Evolutionary conservation across 2,797 vertebrate genomes (phyloP).

Genomic region (Gymnoscopelus microlampas): DNA sequence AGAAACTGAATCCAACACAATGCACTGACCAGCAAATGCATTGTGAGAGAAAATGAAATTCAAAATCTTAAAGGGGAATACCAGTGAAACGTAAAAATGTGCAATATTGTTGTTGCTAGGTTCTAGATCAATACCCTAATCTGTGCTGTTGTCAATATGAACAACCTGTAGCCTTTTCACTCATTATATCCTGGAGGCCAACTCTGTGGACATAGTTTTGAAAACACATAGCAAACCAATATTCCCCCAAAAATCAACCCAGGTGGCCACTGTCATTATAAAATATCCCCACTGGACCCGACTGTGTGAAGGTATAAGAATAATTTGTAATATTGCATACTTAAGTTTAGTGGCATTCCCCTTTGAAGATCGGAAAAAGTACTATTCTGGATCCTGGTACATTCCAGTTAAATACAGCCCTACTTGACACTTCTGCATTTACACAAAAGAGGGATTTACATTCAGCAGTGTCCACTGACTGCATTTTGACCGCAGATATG

Average conservation of each 20-base stretch:
- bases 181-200: background rate
- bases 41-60: slow-evolving; percentile 54
- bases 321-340: background rate
- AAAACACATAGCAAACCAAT: slow-evolving; percentile 10
- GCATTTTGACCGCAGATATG: slow-evolving; percentile 59
- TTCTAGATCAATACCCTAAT: slow-evolving; percentile 11
- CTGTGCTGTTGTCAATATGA: slow-evolving; percentile 7
- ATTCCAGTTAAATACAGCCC: slow-evolving; percentile 72
- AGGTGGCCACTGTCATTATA: background rate
- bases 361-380: slow-evolving; percentile 41
- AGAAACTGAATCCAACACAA: slow-evolving; percentile 64
- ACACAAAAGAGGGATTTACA: slow-evolving; percentile 55
- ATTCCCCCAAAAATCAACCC: slow-evolving; percentile 10
- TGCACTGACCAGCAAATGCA: slow-evolving; percentile 92
- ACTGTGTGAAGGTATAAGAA: background rate
- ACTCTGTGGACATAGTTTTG: slow-evolving; percentile 2
- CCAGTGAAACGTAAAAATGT: slow-evolving; percentile 28
- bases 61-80: slow-evolving; percentile 42
- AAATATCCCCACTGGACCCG: background rate
- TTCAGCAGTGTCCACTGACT: slow-evolving; percentile 66
- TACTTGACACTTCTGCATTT: slow-evolving; percentile 42
- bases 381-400: slow-evolving; percentile 58
- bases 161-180: background rate
- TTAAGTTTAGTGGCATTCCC: slow-evolving; percentile 13
- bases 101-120: slow-evolving; percentile 10